Percentiles rank a stretch among this genome's conserved stretches.
These are phyloP conservation scores for Nothoprocta perdicaria DNA, from an alignment of 2,113 vertebrate species.

Conservation along the genomic window DNA sequence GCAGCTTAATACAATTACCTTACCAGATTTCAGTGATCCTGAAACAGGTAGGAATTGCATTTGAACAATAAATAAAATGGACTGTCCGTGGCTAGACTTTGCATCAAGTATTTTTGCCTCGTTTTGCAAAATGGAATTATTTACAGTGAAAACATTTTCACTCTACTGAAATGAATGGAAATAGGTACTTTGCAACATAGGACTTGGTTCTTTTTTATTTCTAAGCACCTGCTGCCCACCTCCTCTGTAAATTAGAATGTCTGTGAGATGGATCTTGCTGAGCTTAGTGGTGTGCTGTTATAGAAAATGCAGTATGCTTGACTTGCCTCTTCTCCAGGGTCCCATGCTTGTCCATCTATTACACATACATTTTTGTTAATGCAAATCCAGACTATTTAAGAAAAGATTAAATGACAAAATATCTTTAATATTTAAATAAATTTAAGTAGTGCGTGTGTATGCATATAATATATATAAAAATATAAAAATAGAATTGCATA, in stretches of 20 bases:
- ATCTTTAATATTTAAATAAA: background rate
- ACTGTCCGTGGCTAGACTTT: background rate
- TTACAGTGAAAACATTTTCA: background rate
- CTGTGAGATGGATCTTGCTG: background rate
- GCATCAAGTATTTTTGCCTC: background rate
- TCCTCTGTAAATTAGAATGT: background rate
- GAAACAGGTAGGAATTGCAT: conserved; percentile 88
- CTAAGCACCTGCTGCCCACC: background rate
- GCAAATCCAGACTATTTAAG: background rate
- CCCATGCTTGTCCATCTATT: background rate
- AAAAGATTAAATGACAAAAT: background rate
- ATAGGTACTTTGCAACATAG: background rate
- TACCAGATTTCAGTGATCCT: conserved; percentile 97
- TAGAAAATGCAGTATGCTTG: background rate
- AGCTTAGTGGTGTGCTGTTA: background rate
- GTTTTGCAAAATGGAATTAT: background rate
- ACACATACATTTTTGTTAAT: background rate
- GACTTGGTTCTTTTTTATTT: background rate
- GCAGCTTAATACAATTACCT: conserved; percentile 93
- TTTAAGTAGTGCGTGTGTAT: background rate
- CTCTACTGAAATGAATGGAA: background rate
- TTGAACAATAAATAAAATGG: background rate
- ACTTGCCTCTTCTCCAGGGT: background rate
- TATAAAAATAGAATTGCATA: background rate
- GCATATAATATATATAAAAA: background rate